Evolutionary conservation across 2,797 vertebrate species (phyloP).

Genomic region (Serranus cabrilla): DNA sequence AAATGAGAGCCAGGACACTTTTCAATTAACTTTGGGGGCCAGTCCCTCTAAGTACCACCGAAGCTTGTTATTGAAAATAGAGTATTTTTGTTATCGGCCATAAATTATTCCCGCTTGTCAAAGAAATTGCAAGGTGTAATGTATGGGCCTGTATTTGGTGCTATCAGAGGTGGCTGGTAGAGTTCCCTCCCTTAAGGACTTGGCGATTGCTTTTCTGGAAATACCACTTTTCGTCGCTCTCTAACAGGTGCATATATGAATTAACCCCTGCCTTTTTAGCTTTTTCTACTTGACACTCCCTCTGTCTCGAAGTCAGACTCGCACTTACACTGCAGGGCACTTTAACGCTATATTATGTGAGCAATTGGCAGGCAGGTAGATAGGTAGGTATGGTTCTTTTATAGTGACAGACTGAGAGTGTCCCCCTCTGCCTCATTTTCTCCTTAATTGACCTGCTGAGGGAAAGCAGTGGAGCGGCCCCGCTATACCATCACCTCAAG

Average conservation of each 20-base stretch:
- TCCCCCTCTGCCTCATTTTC: slow-evolving; percentile 79
- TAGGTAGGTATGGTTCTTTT: slow-evolving; percentile 70
- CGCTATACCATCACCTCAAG: slow-evolving; percentile 55
- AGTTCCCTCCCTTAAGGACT: slow-evolving; percentile 64
- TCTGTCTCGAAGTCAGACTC: slow-evolving; percentile 31
- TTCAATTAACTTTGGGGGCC: slow-evolving; percentile 87
- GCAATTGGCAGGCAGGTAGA: slow-evolving; percentile 67
- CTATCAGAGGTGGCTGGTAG: slow-evolving; percentile 43
- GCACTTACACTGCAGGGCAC: slow-evolving; percentile 44
- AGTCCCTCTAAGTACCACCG: slow-evolving; percentile 74
- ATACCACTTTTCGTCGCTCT: slow-evolving; percentile 32
- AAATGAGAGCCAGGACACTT: slow-evolving; percentile 85
- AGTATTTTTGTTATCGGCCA: slow-evolving; percentile 78
- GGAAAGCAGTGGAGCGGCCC: slow-evolving; percentile 63
- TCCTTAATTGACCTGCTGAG: slow-evolving; percentile 78
- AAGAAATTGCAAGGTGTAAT: slow-evolving; percentile 72
- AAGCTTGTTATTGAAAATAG: slow-evolving; percentile 81
- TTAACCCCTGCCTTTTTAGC: slow-evolving; percentile 15
- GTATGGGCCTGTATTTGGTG: slow-evolving; percentile 62
- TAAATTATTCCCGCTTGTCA: slow-evolving; percentile 78
- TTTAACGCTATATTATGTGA: slow-evolving; percentile 75
- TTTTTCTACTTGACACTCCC: slow-evolving; percentile 27
- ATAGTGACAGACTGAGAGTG: slow-evolving; percentile 74
- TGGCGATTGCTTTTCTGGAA: slow-evolving; percentile 68
- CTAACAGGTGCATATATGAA: slow-evolving; percentile 31